Evolutionary conservation across 1,140 invertebrate species (phyloP).

Genomic region (Drosophila equinoxialis): DNA sequence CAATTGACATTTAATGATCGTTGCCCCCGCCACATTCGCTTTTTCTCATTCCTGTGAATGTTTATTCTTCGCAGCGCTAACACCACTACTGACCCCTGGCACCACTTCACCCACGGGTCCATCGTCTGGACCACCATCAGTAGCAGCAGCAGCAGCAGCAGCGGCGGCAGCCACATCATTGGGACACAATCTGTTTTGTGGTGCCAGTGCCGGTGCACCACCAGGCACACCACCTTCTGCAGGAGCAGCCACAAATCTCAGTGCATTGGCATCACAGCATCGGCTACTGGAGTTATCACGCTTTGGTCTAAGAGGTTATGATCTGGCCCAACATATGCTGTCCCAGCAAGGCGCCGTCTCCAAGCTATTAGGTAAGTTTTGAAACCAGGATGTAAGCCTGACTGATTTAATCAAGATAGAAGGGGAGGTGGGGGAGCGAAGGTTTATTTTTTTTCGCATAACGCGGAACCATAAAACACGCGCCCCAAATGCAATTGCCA

Average conservation of each 20-base stretch:
- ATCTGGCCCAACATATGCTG: conserved; percentile 93
- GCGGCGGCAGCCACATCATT: conserved; percentile 36
- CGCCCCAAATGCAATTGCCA: conserved; percentile 74
- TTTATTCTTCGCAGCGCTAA: conserved; percentile 53
- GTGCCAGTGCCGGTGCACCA: conserved; percentile 70
- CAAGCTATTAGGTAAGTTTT: conserved; percentile 91
- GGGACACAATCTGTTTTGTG: conserved; percentile 51
- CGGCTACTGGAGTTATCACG: conserved; percentile 92
- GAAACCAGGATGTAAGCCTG: conserved; percentile 3
- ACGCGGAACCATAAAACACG: conserved; percentile 70
- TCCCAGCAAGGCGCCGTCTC: conserved; percentile 95
- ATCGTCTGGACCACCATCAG: conserved; percentile 22
- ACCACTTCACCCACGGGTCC: conserved; percentile 78
- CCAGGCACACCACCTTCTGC: conserved; percentile 42
- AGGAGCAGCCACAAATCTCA: conserved; percentile 85
- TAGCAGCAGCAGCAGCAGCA: background rate
- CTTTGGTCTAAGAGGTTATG: conserved; percentile 92
- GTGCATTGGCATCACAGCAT: conserved; percentile 88
- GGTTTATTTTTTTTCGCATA: conserved; percentile 36
- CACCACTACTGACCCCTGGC: conserved; percentile 83
- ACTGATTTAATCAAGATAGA: conserved; percentile 14
- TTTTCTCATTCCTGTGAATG: conserved; percentile 16
- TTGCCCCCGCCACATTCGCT: conserved; percentile 26
- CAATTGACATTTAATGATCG: conserved; percentile 75
- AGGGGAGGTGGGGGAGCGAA: background rate